Conservation (phyloP, 1,140 invertebrate genomes). For the Drosophila nigromelanica region DNA sequence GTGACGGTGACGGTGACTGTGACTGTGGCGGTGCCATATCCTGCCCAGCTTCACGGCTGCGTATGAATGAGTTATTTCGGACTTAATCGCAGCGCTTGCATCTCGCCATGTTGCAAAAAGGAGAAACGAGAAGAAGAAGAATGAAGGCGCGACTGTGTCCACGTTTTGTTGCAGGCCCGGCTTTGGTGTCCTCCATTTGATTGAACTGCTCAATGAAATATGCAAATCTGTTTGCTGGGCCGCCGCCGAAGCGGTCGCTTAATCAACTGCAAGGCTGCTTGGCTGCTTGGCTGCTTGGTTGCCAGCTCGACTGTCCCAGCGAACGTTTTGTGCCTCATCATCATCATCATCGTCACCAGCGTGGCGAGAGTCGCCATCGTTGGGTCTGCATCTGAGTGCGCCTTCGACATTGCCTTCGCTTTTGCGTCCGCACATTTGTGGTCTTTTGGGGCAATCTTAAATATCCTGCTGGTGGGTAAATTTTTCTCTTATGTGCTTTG, state of each 20-base stretch:
- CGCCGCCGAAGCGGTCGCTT: conserved; percentile 60
- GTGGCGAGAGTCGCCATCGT: conserved; percentile 36
- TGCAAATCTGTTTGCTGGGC: conserved; percentile 73
- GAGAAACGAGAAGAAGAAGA: neutral
- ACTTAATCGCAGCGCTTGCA: conserved; percentile 73
- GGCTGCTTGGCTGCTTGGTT: neutral
- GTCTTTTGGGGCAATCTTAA: conserved; percentile 76
- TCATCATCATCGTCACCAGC: conserved; percentile 44
- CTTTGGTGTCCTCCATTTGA: conserved; percentile 79
- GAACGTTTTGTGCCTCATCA: conserved; percentile 40
- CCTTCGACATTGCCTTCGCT: conserved; percentile 8
- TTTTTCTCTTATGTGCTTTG: conserved; percentile 66
- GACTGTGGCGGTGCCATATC: conserved; percentile 45
- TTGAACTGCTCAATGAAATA: conserved; percentile 83
- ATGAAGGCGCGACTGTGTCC: conserved; percentile 30
- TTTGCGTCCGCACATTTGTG: conserved; percentile 61
- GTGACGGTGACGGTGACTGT: conserved; percentile 9
- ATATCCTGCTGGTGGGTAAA: conserved; percentile 83
- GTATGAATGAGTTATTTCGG: conserved; percentile 83
- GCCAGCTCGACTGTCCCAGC: conserved; percentile 11
- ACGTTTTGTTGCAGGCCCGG: conserved; percentile 50
- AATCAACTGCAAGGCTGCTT: conserved; percentile 66
- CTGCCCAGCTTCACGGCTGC: conserved; percentile 54
- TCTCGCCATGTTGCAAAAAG: conserved; percentile 59
- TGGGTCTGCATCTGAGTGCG: conserved; percentile 44